Percentiles rank a stretch among this genome's conserved stretches.
These are phyloP conservation scores for Muscidifurax raptorellus DNA, from an alignment of 1,140 invertebrate genomes.

Conservation along the genomic window DNA sequence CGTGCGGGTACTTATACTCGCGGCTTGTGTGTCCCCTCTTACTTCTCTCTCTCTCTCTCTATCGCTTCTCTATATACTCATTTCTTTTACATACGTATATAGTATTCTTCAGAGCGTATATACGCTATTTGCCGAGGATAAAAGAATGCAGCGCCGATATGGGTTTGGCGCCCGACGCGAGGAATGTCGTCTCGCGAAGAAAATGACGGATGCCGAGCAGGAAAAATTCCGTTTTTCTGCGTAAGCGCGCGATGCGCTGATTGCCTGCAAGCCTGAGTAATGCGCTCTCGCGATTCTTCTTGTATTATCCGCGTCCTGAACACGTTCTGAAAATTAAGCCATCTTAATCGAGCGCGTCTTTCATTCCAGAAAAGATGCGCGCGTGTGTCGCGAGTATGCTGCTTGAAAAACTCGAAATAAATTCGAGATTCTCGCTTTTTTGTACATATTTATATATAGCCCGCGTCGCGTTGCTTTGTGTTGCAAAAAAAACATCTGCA, in stretches of 20 bases:
- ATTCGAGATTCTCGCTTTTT: neutral
- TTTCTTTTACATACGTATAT: conserved; percentile 4
- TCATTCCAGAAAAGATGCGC: too few relatives aligned
- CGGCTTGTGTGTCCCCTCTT: neutral
- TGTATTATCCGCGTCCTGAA: conserved; percentile 11
- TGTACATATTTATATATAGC: neutral
- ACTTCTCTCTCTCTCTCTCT: neutral
- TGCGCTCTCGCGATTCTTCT: neutral
- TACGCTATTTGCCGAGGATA: too few relatives aligned
- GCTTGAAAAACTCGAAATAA: conserved; percentile 29
- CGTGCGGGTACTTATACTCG: conserved; percentile 35
- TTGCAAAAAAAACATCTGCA: neutral
- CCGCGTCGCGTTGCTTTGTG: neutral
- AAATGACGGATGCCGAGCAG: neutral
- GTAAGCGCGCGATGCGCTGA: neutral
- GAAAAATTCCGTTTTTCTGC: conserved; percentile 20
- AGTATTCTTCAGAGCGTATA: neutral
- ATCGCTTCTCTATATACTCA: too few relatives aligned
- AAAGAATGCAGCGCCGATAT: neutral
- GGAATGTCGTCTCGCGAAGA: neutral
- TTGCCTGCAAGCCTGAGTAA: conserved; percentile 29
- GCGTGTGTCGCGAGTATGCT: neutral
- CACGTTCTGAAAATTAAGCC: conserved; percentile 41
- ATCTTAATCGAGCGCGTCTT: conserved; percentile 15
- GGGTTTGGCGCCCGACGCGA: neutral